Evolutionary conservation across 2,888 invertebrate genomes (phyloP).

Genomic region (Dicycla oo): DNA sequence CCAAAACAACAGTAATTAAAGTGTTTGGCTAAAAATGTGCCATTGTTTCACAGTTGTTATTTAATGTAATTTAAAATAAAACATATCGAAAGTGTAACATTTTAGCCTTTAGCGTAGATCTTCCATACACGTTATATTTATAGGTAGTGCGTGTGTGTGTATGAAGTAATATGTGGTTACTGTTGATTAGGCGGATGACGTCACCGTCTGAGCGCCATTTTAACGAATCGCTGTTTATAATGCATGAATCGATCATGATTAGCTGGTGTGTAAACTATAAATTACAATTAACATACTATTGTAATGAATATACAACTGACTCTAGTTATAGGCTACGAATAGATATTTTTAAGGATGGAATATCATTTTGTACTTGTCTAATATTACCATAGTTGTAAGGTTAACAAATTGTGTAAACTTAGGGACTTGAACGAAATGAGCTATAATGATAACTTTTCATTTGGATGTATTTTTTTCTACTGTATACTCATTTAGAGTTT

Average conservation of each 20-base stretch:
- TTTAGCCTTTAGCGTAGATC: slow-evolving; percentile 90
- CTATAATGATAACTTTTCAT: slow-evolving; percentile 83
- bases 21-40: slow-evolving; percentile 84
- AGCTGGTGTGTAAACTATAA: slow-evolving; percentile 80
- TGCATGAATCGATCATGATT: slow-evolving; percentile 78
- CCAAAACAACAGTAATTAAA: slow-evolving; percentile 72
- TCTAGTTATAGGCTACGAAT: slow-evolving; percentile 88
- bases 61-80: slow-evolving; percentile 84
- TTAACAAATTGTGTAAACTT: slow-evolving; percentile 89
- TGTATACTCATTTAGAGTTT: slow-evolving; percentile 88
- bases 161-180: slow-evolving; percentile 69
- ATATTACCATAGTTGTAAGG: slow-evolving; percentile 89
- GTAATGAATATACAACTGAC: slow-evolving; percentile 88
- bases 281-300: slow-evolving; percentile 79
- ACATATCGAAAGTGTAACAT: slow-evolving; percentile 89
- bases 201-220: slow-evolving; percentile 50
- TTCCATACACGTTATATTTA: slow-evolving; percentile 85
- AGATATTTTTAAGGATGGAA: slow-evolving; percentile 87
- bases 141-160: slow-evolving; percentile 80
- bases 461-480: slow-evolving; percentile 89
- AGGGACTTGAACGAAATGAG: slow-evolving; percentile 87
- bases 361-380: slow-evolving; percentile 91
- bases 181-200: slow-evolving; percentile 66
- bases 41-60: slow-evolving; percentile 86
- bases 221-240: slow-evolving; percentile 73